Conservation (phyloP, 2,888 invertebrate species). For the Eupithecia insigniata region DNA sequence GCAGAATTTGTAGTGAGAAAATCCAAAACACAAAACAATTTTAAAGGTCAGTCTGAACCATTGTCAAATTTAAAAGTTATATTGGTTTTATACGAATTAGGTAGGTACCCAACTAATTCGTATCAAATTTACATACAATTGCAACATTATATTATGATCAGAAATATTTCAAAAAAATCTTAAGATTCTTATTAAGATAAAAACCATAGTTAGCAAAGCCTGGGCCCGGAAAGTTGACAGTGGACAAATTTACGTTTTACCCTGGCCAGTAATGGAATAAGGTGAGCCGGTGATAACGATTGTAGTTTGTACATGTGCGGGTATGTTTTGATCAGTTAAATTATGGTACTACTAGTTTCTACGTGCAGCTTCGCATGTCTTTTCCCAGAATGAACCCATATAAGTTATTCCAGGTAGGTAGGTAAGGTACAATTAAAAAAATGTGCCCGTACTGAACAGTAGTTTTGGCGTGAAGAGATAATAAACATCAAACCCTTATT, state of each 20-base stretch:
- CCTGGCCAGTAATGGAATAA: not conserved
- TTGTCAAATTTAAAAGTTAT: not conserved
- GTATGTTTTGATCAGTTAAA: not conserved
- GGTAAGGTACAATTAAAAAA: not conserved
- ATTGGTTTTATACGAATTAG: no score
- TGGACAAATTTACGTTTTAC: not conserved
- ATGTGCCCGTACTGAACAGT: not conserved
- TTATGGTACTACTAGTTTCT: not conserved
- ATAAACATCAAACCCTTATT: not conserved
- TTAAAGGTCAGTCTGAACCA: not conserved
- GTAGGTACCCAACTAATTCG: not conserved
- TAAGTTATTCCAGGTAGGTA: not conserved
- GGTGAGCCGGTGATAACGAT: not conserved
- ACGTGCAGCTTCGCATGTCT: not conserved
- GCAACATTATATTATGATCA: not conserved
- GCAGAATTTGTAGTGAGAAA: not conserved
- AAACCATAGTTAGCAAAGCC: not conserved
- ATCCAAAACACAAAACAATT: constrained; percentile 6
- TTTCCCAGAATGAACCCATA: not conserved
- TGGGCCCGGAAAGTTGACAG: not conserved
- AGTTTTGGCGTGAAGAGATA: not conserved
- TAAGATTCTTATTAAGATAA: not conserved
- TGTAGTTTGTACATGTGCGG: not conserved
- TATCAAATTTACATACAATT: constrained; percentile 7
- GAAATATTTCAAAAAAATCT: not conserved